Base-by-base conservation (phyloP, 1,140 invertebrate genomes). In the Temnothorax nylanderi region DNA sequence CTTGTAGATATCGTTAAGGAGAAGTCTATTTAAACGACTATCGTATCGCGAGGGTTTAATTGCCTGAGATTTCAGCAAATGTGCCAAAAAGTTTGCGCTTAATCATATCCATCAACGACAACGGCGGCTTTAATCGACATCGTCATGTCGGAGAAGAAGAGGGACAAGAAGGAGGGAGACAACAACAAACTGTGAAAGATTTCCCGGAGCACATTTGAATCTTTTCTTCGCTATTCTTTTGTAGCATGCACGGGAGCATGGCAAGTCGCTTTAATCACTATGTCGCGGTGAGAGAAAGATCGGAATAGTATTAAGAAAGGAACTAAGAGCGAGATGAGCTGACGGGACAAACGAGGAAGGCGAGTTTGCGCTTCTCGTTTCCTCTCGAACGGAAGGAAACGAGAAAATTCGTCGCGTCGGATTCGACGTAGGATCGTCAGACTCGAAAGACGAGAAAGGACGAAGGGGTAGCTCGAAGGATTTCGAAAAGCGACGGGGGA, bases 211-310 rank as follows among this genome's bases (percentile, higher is more conserved):
- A 75, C 74, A 71, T 51, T 69, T 49, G 49, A 69, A 74, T 76
- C 62, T 89, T 88, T 85, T 67, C 87, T 65, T 77, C 67, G 87
- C 60, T 58, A 60, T 89, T 85, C 21, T 75, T 86, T 86, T 84
- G 58, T 88, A 80, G 47, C 74, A 51, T 44, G 58, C 71, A 51
- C 56, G 37, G 26, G 49, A 69, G 51, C 49, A 60, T 58, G 34
- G 72, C 56, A 54, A 76, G 47, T 78, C 62, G 58, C 60, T 51
- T 85, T 54, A 49, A 32, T 77, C 74, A 47, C 21, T 54, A 74
- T 41, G 54, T 82, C 26, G 47, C 34, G 32, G 58, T 51, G 41
- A 60, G 41, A 64, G 37, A 21, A 85, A n/a, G 1, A 54, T 10
- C 8, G 18, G 16, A 21, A 69, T 21, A 32, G 18, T 72, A 58